These are phyloP conservation scores for Polydrusus tereticollis DNA, from an alignment of 2,888 invertebrate genomes.

Conservation along the genomic window DNA sequence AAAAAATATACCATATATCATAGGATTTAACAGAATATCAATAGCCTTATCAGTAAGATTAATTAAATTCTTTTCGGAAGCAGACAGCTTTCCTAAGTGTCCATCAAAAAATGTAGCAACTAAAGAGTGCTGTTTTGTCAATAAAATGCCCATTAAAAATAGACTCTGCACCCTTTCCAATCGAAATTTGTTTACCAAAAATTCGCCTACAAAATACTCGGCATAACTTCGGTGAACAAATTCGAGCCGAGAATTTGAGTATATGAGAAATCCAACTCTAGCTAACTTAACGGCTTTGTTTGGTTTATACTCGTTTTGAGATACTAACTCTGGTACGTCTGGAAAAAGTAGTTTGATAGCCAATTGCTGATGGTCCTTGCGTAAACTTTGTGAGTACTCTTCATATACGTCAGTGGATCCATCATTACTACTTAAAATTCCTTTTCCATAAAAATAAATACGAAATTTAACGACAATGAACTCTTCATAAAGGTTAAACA, in stretches of 20 bases:
- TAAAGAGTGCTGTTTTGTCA: neutral
- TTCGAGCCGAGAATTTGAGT: slow-evolving; percentile 5
- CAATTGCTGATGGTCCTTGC: neutral
- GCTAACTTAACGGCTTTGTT: slow-evolving; percentile 14
- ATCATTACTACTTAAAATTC: slow-evolving; percentile 14
- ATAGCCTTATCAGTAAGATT: neutral
- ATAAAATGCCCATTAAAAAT: neutral
- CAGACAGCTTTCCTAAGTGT: neutral
- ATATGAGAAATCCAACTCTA: slow-evolving; percentile 19
- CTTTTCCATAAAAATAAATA: slow-evolving; percentile 29
- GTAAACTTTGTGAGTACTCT: neutral
- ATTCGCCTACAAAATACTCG: slow-evolving; percentile 34
- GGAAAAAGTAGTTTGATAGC: slow-evolving; percentile 12
- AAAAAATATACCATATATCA: too few species aligned
- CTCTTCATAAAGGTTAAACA: slow-evolving; percentile 20
- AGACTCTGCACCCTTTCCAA: neutral
- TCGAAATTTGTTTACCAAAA: slow-evolving; percentile 9
- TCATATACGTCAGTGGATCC: neutral
- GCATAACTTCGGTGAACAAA: slow-evolving; percentile 43
- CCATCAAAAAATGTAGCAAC: neutral
- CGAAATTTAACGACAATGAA: slow-evolving; percentile 29
- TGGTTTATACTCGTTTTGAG: neutral
- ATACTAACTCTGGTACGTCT: neutral
- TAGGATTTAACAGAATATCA: neutral
- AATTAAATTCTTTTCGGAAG: neutral